phyloP scores from a whole-genome alignment of 2,113 vertebrate species.

The Hippopotamus amphibius region DNA sequence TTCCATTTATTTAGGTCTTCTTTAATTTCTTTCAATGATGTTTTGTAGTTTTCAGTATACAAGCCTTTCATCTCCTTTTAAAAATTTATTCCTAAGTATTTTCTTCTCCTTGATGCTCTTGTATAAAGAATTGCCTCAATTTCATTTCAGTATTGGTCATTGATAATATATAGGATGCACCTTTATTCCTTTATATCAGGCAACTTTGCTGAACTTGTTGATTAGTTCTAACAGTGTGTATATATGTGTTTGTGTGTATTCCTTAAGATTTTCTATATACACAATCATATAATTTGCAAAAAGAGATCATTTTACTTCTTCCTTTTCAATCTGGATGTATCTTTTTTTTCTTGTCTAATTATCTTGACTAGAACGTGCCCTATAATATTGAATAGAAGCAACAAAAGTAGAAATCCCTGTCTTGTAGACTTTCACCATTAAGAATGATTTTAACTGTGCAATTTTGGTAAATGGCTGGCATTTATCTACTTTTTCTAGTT shows the following conservation, averaged over 20 bases:
- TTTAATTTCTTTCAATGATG: not conserved
- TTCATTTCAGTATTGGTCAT: slow-evolving; percentile 6
- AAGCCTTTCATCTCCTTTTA: not conserved
- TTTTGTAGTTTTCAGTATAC: not conserved
- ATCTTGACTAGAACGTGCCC: not conserved
- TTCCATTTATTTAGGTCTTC: not conserved
- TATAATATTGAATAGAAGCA: not conserved
- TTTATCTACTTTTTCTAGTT: not conserved
- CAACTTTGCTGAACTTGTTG: not conserved
- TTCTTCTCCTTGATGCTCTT: slow-evolving; percentile 27
- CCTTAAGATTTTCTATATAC: not conserved
- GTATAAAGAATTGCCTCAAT: slow-evolving; percentile 15
- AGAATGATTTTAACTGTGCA: not conserved
- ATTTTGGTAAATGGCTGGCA: not conserved
- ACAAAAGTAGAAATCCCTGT: not conserved
- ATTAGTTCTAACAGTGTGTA: not conserved
- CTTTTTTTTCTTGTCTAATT: not conserved
- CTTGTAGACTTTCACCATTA: not conserved
- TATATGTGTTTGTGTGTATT: not conserved
- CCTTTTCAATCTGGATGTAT: not conserved
- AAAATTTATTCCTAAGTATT: not conserved
- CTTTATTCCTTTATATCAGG: not conserved
- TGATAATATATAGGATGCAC: not conserved
- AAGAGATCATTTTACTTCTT: slow-evolving; percentile 8
- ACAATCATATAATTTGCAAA: not conserved